A percentile compares a stretch with the other conserved stretches of the same genome.
Conservation (phyloP, 2,888 invertebrate genomes). For the Heliothis peltigera region DNA sequence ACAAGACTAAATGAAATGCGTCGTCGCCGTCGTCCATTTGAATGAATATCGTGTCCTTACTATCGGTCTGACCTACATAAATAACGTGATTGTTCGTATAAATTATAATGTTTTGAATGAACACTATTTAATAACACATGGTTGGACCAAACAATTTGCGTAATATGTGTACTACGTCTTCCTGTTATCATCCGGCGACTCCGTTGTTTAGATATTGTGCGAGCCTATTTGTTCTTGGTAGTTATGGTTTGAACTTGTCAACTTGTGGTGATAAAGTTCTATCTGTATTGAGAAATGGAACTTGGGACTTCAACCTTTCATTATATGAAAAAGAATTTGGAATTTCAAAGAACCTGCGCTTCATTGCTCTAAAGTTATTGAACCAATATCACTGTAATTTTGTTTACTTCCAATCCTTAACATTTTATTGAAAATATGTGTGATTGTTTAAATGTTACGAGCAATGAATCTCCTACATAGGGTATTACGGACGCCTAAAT, state of each 20-base stretch:
- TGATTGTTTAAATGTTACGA: background rate
- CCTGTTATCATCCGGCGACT: slow-evolving; percentile 43
- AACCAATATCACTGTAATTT: slow-evolving; percentile 19
- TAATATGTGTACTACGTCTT: slow-evolving; percentile 57
- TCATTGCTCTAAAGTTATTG: slow-evolving; percentile 23
- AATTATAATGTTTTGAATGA: slow-evolving; percentile 58
- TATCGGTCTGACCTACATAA: slow-evolving; percentile 49
- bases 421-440: slow-evolving; percentile 1
- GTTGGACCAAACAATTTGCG: slow-evolving; percentile 51
- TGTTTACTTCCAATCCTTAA: slow-evolving; percentile 3
- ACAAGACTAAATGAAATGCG: slow-evolving; percentile 39
- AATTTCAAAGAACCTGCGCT: background rate
- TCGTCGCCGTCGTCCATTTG: slow-evolving; percentile 24
- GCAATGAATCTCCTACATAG: slow-evolving; percentile 15
- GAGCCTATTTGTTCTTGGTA: slow-evolving; percentile 8
- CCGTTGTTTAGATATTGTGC: slow-evolving; percentile 29
- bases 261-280: background rate
- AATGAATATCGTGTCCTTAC: slow-evolving; percentile 53
- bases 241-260: background rate
- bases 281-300: background rate
- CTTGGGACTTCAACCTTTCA: background rate
- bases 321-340: background rate
- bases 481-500: slow-evolving; percentile 30
- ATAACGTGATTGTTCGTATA: slow-evolving; percentile 55
- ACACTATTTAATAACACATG: slow-evolving; percentile 50